These are phyloP conservation scores for Drosophila meridionalis DNA, from an alignment of 2,888 invertebrate species.

Conservation along the genomic window DNA sequence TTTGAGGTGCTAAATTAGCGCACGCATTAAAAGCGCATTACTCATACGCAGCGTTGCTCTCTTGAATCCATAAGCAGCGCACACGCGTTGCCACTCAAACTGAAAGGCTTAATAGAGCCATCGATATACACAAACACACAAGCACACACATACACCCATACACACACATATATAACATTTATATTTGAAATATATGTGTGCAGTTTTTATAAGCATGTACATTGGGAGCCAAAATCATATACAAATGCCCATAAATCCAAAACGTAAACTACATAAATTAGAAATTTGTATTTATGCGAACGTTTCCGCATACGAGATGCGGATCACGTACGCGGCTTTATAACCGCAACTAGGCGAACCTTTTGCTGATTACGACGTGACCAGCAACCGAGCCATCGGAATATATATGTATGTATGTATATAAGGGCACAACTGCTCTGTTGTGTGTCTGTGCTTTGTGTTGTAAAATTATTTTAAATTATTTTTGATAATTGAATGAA, in stretches of 20 bases:
- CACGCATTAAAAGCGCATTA: slow-evolving; percentile 67
- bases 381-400: slow-evolving; percentile 47
- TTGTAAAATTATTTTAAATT: slow-evolving; percentile 75
- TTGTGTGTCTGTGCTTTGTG: slow-evolving; percentile 21
- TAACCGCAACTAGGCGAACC: slow-evolving; percentile 78
- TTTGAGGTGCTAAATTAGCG: slow-evolving; percentile 66
- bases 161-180: background rate
- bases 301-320: slow-evolving; percentile 57
- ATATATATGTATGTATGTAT: background rate
- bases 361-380: slow-evolving; percentile 78
- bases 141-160: too few species aligned
- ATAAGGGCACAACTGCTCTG: slow-evolving; percentile 12
- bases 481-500: slow-evolving; percentile 77
- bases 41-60: slow-evolving; percentile 55
- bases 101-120: slow-evolving; percentile 46
- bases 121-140: slow-evolving; percentile 39
- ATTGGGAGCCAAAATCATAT: slow-evolving; percentile 47
- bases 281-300: slow-evolving; percentile 67
- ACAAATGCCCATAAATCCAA: slow-evolving; percentile 72
- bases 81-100: slow-evolving; percentile 17
- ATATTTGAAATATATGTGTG: background rate
- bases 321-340: slow-evolving; percentile 68
- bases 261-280: slow-evolving; percentile 78
- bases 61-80: slow-evolving; percentile 31
- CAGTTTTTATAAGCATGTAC: slow-evolving; percentile 18